Evolutionary conservation across 2,797 vertebrate species (phyloP).

Genomic region (Amblyraja radiata): DNA sequence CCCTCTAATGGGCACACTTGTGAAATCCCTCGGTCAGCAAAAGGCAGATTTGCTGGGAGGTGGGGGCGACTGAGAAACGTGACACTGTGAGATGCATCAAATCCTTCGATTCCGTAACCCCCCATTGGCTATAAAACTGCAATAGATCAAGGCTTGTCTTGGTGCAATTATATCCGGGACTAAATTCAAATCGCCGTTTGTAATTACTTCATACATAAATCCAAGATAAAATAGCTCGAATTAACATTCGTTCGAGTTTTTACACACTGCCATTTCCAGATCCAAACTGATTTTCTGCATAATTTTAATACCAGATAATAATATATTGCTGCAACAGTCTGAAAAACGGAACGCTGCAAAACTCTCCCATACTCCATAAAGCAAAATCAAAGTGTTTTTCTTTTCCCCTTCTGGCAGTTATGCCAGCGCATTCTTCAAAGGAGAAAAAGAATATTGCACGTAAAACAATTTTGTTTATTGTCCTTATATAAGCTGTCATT

Average conservation of each 20-base stretch:
- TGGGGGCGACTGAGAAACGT: not conserved
- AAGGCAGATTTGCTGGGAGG: constrained; percentile 47
- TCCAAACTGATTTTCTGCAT: constrained; percentile 4
- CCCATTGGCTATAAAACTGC: not conserved
- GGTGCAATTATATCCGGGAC: not conserved
- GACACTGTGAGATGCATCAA: constrained; percentile 19
- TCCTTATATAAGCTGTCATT: not conserved
- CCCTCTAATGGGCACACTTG: constrained; percentile 71
- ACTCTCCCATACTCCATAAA: not conserved
- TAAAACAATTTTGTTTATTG: constrained; percentile 30
- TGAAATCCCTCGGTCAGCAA: constrained; percentile 74
- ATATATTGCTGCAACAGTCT: not conserved
- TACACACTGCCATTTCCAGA: not conserved
- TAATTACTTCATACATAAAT: constrained; percentile 21
- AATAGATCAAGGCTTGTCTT: not conserved
- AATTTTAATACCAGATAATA: constrained; percentile 1
- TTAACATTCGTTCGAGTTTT: not conserved
- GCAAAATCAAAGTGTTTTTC: not conserved
- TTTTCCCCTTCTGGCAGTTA: not conserved
- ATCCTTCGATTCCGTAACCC: not conserved
- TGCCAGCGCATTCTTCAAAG: not conserved
- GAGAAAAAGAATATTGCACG: not conserved
- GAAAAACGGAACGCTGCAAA: not conserved
- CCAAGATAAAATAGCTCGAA: constrained; percentile 1
- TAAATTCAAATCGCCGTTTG: constrained; percentile 19